These are phyloP conservation scores for Zeuzera pyrina DNA, from an alignment of 2,888 invertebrate species.

Conservation along the genomic window DNA sequence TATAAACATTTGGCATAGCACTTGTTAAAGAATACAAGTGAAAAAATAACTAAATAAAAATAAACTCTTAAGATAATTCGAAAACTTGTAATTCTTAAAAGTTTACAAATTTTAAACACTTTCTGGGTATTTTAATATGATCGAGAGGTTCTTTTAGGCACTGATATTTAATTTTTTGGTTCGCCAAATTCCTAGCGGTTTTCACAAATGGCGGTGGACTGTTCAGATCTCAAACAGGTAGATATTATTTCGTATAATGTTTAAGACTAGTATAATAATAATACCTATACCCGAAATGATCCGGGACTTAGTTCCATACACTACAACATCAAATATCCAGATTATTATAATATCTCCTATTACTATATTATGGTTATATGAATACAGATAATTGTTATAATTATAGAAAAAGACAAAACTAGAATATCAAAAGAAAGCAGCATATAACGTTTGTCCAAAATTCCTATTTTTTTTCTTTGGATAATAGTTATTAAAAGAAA, in stretches of 20 bases:
- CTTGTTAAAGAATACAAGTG: conserved; percentile 39
- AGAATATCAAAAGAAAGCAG: conserved; percentile 28
- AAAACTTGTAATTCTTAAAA: conserved; percentile 50
- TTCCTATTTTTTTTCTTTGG: conserved; percentile 45
- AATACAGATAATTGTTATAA: conserved; percentile 33
- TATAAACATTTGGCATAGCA: conserved; percentile 63
- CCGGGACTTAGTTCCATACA: conserved; percentile 36
- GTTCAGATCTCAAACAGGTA: neutral
- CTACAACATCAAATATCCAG: conserved; percentile 49
- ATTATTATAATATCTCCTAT: conserved; percentile 37
- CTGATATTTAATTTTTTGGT: conserved; percentile 29
- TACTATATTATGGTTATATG: conserved; percentile 44
- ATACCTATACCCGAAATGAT: conserved; percentile 45
- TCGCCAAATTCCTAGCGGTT: conserved; percentile 34
- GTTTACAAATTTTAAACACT: conserved; percentile 38
- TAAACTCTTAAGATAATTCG: conserved; percentile 38
- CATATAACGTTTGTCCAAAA: conserved; percentile 59
- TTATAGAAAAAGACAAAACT: conserved; percentile 29
- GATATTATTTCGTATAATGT: conserved; percentile 3
- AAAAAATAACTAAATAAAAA: conserved; percentile 38
- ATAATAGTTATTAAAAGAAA: too few species aligned
- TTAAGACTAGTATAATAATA: conserved; percentile 49
- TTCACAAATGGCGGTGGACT: conserved; percentile 7
- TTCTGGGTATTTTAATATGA: conserved; percentile 30
- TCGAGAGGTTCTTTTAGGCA: conserved; percentile 66